A percentile compares a stretch with the other conserved stretches of the same genome.
These are phyloP conservation scores for Gryllus longicercus DNA, from an alignment of 2,888 invertebrate species.

Conservation along the genomic window DNA sequence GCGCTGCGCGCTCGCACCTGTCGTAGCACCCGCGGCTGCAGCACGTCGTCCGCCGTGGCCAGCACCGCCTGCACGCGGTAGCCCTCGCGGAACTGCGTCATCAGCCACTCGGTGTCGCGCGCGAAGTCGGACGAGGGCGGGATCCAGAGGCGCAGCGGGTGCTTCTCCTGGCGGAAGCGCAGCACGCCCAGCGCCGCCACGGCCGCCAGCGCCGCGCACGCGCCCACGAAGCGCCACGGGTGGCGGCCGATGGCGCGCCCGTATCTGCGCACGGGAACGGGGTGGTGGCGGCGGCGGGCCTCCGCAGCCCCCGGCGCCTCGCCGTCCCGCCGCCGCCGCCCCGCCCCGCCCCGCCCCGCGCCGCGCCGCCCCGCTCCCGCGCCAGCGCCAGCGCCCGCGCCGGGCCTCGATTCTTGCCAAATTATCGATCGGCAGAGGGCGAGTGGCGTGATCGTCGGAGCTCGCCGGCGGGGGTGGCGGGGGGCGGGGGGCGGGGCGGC, in stretches of 20 bases:
- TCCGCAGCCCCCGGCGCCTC: not conserved
- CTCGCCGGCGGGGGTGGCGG: not conserved
- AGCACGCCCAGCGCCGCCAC: slow-evolving; percentile 61
- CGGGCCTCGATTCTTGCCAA: not conserved
- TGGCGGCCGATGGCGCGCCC: slow-evolving; percentile 59
- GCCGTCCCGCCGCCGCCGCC: not conserved
- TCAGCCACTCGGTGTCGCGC: slow-evolving; percentile 68
- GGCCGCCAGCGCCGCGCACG: slow-evolving; percentile 56
- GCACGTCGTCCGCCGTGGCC: slow-evolving; percentile 63
- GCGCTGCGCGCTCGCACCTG: slow-evolving; percentile 44
- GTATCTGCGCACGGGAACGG: slow-evolving; percentile 48
- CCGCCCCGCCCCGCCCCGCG: not conserved
- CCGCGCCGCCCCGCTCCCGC: not conserved
- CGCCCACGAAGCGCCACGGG: slow-evolving; percentile 59
- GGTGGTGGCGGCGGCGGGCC: not conserved
- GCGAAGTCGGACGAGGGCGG: slow-evolving; percentile 68
- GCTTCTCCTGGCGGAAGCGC: slow-evolving; percentile 67
- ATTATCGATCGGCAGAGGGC: not conserved
- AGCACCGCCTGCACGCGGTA: slow-evolving; percentile 61
- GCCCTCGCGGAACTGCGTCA: slow-evolving; percentile 62
- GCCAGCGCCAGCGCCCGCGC: not conserved
- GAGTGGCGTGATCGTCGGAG: not conserved
- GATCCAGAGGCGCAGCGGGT: slow-evolving; percentile 73
- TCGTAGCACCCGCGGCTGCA: slow-evolving; percentile 58
- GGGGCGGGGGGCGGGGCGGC: not conserved